phyloP scores from a whole-genome alignment of 2,888 invertebrate genomes.

The Herminia tarsipennalis region DNA sequence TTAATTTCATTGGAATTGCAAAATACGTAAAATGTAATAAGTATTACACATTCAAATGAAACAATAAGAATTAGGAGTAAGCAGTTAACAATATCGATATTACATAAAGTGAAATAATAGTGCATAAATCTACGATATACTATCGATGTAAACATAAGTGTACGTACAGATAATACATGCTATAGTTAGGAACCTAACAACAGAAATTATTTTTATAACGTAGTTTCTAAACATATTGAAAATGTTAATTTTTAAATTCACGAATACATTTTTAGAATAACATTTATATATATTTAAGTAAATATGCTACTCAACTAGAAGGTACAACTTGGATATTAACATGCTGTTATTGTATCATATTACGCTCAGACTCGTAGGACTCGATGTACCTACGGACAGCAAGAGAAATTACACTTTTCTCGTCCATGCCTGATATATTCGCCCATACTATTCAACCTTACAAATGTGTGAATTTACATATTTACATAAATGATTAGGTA shows the following conservation, averaged over 20 bases:
- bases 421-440: conserved; percentile 38
- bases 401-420: conserved; percentile 21
- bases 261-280: conserved; percentile 23
- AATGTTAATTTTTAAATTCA: conserved; percentile 27
- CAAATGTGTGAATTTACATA: conserved; percentile 55
- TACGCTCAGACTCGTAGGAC: conserved; percentile 19
- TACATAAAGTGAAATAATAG: conserved; percentile 39
- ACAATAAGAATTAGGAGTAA: too few species aligned
- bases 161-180: conserved; percentile 44
- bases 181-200: conserved; percentile 41
- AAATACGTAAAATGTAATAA: conserved; percentile 30
- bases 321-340: conserved; percentile 34
- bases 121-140: conserved; percentile 46
- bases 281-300: conserved; percentile 42
- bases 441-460: conserved; percentile 42
- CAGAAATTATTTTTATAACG: conserved; percentile 49
- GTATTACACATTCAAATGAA: conserved; percentile 39
- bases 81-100: conserved; percentile 33
- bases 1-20: conserved; percentile 38
- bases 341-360: conserved; percentile 21
- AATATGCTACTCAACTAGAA: conserved; percentile 46
- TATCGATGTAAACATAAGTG: conserved; percentile 39
- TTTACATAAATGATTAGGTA: conserved; percentile 48
- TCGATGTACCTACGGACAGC: conserved; percentile 28
- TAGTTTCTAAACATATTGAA: conserved; percentile 45